Evolutionary conservation across 2,113 vertebrate genomes (phyloP).

Genomic region (Indicator indicator): DNA sequence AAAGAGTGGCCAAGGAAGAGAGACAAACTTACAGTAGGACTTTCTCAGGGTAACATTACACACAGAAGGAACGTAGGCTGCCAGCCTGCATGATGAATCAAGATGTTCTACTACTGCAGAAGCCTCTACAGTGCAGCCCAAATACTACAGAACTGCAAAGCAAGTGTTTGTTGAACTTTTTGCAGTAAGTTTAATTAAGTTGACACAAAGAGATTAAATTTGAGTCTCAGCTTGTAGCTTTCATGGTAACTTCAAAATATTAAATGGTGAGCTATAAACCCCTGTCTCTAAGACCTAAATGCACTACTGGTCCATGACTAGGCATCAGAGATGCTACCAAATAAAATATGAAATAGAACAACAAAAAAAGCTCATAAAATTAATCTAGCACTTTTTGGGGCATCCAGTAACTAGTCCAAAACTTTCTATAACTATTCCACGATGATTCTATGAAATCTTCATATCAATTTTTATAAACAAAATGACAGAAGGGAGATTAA

Average conservation of each 20-base stretch:
- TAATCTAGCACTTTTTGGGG: background rate
- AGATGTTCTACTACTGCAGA: background rate
- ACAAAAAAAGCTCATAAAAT: rapidly evolving
- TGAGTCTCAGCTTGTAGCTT: too few species aligned
- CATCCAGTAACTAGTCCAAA: background rate
- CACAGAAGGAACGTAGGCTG: background rate
- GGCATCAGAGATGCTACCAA: background rate
- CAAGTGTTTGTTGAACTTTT: background rate
- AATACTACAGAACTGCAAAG: background rate
- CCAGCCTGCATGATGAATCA: background rate
- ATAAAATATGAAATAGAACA: background rate
- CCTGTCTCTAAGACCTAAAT: background rate
- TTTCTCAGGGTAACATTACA: background rate
- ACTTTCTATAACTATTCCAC: background rate
- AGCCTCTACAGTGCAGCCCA: background rate
- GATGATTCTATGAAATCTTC: background rate
- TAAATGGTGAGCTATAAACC: too few species aligned
- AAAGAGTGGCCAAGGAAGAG: background rate
- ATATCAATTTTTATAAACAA: background rate
- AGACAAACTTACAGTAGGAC: background rate
- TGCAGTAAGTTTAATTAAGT: background rate
- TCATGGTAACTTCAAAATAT: too few species aligned
- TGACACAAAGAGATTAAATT: too few species aligned
- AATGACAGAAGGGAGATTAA: background rate
- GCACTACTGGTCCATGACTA: background rate